A percentile compares a stretch with the other conserved stretches of the same genome.
Conservation (phyloP, 2,888 invertebrate genomes). For the Seira musarum region DNA sequence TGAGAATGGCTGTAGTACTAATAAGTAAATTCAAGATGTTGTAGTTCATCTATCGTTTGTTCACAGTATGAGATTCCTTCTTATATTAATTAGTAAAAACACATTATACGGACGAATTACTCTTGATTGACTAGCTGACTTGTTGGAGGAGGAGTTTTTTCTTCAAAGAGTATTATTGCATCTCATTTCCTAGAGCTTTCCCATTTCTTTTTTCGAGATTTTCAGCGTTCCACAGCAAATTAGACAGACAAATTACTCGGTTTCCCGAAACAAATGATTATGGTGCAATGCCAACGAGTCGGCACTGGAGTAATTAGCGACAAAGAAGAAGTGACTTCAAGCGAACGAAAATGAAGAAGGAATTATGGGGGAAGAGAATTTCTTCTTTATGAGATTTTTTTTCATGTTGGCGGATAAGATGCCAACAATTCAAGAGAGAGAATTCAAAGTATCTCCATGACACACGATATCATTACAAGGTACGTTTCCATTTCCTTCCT, state of each 20-base stretch:
- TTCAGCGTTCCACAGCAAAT: constrained; percentile 69
- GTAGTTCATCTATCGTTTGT: background rate
- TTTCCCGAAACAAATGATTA: constrained; percentile 69
- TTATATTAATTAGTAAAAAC: background rate
- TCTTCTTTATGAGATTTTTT: too few relatives aligned
- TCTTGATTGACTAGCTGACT: constrained; percentile 58
- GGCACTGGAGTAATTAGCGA: constrained; percentile 68
- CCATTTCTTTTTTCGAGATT: constrained; percentile 35
- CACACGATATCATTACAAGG: too few relatives aligned
- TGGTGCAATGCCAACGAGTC: constrained; percentile 67
- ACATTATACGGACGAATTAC: constrained; percentile 42
- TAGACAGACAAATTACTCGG: constrained; percentile 70
- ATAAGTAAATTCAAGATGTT: too few relatives aligned
- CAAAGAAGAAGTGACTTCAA: constrained; percentile 31
- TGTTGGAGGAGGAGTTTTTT: constrained; percentile 52
- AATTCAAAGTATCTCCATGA: too few relatives aligned
- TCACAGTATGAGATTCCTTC: background rate
- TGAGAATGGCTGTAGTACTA: background rate
- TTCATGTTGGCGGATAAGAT: too few relatives aligned
- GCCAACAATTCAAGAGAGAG: too few relatives aligned
- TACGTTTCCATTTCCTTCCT: too few relatives aligned
- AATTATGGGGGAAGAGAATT: too few relatives aligned
- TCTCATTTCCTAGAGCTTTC: constrained; percentile 62
- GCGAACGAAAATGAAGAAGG: constrained; percentile 5
- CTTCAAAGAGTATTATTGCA: constrained; percentile 47